Conservation (phyloP, 2,113 vertebrate genomes). For the Tapirus terrestris region DNA sequence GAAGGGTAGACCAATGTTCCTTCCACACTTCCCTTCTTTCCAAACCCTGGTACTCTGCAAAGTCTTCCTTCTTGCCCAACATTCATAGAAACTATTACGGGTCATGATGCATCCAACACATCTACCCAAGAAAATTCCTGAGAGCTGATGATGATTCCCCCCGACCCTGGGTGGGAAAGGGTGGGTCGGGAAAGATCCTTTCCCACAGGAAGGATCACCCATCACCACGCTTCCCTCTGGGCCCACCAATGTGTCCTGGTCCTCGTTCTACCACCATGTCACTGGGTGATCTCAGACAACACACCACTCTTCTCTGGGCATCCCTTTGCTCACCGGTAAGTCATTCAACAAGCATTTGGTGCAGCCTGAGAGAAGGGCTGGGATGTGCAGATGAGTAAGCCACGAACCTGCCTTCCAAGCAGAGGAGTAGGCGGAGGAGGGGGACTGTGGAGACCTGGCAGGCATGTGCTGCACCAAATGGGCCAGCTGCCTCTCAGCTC, state of each 20-base stretch:
- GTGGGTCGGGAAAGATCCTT: background rate
- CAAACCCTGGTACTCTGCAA: background rate
- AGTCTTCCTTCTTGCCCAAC: background rate
- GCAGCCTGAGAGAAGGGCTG: background rate
- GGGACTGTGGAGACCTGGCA: background rate
- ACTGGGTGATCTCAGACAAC: background rate
- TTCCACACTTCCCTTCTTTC: background rate
- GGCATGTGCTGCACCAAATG: background rate
- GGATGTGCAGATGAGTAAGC: background rate
- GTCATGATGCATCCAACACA: background rate
- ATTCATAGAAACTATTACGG: background rate
- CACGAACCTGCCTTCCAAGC: background rate
- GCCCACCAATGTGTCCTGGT: background rate
- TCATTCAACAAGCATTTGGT: background rate
- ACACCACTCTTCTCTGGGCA: background rate
- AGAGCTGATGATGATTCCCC: background rate
- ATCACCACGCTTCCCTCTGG: background rate
- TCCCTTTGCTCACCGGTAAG: background rate
- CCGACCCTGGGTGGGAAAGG: background rate
- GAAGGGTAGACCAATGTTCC: background rate
- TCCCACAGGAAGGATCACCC: background rate
- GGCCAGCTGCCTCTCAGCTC: background rate
- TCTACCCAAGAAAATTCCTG: background rate
- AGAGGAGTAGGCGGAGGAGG: rapidly evolving
- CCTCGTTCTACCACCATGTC: background rate